phyloP scores from a whole-genome alignment of 2,113 vertebrate genomes.

The Eupsittula cactorum region DNA sequence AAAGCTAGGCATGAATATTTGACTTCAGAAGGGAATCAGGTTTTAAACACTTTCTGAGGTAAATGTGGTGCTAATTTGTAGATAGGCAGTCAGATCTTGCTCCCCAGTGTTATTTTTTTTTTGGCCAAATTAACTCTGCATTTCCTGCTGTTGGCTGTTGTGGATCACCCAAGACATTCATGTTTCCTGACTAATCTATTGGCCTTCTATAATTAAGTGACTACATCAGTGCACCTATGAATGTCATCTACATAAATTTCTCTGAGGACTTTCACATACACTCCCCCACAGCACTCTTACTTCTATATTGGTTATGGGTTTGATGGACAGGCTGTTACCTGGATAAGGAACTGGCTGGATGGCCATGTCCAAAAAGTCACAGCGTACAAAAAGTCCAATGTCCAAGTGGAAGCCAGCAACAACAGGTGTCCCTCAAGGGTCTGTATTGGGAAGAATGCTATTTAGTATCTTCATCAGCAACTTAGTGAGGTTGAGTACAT shows the following conservation, averaged over 20 bases:
- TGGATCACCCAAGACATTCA: not conserved
- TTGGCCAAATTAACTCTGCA: not conserved
- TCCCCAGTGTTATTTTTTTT: not conserved
- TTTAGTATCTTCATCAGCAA: not conserved
- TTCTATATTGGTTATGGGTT: not conserved
- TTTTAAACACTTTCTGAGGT: not conserved
- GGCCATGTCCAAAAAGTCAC: no score
- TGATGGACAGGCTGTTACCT: not conserved
- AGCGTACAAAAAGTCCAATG: not conserved
- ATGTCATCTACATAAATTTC: not conserved
- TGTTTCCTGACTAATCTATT: not conserved
- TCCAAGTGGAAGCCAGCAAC: not conserved
- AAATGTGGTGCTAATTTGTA: not conserved
- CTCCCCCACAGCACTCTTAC: not conserved
- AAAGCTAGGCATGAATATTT: not conserved
- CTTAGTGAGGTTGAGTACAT: accelerated
- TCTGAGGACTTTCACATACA: not conserved
- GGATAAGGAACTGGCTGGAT: not conserved
- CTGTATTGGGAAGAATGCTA: not conserved
- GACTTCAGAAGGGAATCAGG: not conserved
- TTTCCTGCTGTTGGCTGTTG: not conserved
- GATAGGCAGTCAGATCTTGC: not conserved
- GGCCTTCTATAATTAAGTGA: not conserved
- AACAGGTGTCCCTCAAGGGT: not conserved
- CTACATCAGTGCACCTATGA: not conserved